Evolutionary conservation across 2,797 vertebrate genomes (phyloP), one percentile per base, ranked within the genome.

Genomic region (Lithobates sylvaticus): DNA sequence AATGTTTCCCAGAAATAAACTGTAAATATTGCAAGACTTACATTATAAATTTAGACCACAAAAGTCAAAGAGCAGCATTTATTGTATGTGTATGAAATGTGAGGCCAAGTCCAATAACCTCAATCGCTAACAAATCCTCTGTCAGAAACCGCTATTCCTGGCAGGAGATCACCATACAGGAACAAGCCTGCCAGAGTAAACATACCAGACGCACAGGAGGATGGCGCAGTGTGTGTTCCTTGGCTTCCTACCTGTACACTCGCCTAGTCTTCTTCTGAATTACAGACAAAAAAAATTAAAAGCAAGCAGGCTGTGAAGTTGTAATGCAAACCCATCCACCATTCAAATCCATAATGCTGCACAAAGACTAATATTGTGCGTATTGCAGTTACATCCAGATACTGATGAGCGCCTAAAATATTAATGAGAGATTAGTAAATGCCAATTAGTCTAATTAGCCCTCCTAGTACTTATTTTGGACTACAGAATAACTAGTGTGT

Each of bases 31-130:
- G 39, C 36, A 34, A 72, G 16, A 27, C 54, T 64, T 23, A 84
- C 27, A 73, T 26, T n/a, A 50, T 68, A 73, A 32, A 36, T 64
- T 29, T 74, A 79, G 58, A 73, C 6, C 18, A 74, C 15, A n/a
- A 64, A 78, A 79, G 54, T 44, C 58, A 73, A n/a, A 78, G 68
- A 79, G 39, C 12, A 78, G 73, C 32, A 80, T 73, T 67, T 64
- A 32, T 3, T 54, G 50, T 54, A 16, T 3, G 5, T 10, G 21
- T 75, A 29, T 50, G 70, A 15, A 26, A 50, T 32, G 32, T 23
- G 13, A 69, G 77, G 79, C 78, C 78, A 86, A 39, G 8, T 65
- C 50, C 67, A 86, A 73, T 82, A 86, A 86, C 36, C 73, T 54
- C 34, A 34, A 61, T 64, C 23, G 42, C 72, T 61, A 77, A 54